Evolutionary conservation across 2,797 vertebrate species (phyloP).

Genomic region (Siniperca undulata): DNA sequence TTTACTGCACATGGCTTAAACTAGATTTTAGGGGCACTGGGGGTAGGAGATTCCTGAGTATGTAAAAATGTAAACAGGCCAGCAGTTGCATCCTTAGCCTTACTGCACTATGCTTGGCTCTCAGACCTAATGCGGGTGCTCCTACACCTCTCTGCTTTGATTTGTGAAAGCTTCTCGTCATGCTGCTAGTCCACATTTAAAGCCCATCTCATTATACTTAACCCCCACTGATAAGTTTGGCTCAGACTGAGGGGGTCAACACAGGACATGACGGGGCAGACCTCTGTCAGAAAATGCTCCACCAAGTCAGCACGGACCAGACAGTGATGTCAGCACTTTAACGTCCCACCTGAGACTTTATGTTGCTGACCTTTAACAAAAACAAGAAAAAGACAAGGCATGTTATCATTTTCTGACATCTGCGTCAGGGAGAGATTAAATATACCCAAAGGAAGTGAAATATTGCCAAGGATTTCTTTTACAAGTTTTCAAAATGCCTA

Average conservation of each 20-base stretch:
- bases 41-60: not conserved
- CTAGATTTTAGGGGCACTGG: not conserved
- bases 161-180: conserved; percentile 32
- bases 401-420: conserved; percentile 34
- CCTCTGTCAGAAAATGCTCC: conserved; percentile 22
- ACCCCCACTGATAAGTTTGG: conserved; percentile 48
- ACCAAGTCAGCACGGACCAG: conserved; percentile 41
- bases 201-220: conserved; percentile 44
- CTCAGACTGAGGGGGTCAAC: conserved; percentile 49
- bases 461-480: not conserved
- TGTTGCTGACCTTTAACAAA: conserved; percentile 54
- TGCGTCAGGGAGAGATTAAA: conserved; percentile 27
- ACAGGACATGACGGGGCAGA: conserved; percentile 7
- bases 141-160: not conserved
- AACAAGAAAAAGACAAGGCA: conserved; percentile 1
- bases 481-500: not conserved
- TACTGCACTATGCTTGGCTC: not conserved
- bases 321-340: conserved; percentile 49
- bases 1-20: not conserved
- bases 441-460: conserved; percentile 14
- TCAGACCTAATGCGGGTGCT: not conserved
- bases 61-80: conserved; percentile 15
- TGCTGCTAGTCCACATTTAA: conserved; percentile 35
- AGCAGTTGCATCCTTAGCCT: conserved; percentile 4
- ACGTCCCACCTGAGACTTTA: conserved; percentile 32